Percentiles rank a stretch among this genome's conserved stretches.
Evolutionary conservation across 2,888 invertebrate species (phyloP).

Genomic region (Rhopalosiphum nymphaeae): DNA sequence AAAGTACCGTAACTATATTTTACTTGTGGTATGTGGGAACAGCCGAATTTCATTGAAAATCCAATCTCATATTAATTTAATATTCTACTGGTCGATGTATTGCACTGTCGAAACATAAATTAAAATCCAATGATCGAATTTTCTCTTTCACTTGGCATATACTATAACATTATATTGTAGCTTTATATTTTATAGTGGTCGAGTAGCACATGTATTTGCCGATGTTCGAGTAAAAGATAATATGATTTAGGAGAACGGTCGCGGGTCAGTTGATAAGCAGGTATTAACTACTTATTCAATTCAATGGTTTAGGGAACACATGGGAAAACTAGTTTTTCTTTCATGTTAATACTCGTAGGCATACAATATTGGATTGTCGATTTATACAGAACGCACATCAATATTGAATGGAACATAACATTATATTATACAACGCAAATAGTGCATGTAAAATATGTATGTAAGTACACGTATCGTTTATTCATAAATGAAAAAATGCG

Average conservation of each 20-base stretch:
- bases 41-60: constrained; percentile 33
- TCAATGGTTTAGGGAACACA: not conserved
- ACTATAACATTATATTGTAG: not conserved
- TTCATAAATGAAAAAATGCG: not conserved
- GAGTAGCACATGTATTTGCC: not conserved
- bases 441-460: constrained; percentile 9
- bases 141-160: constrained; percentile 38
- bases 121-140: constrained; percentile 1
- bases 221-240: not conserved
- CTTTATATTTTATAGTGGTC: not conserved
- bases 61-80: constrained; percentile 12
- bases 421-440: not conserved
- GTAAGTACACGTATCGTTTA: not conserved
- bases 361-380: not conserved
- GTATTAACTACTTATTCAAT: constrained; percentile 6
- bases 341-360: not conserved
- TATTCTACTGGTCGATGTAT: constrained; percentile 16
- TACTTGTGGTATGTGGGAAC: not conserved
- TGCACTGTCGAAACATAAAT: not conserved
- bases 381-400: not conserved
- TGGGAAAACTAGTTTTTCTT: not conserved
- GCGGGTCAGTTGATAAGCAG: constrained; percentile 28
- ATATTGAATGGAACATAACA: not conserved
- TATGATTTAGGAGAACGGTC: not conserved
- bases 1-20: not conserved